Percentiles rank a stretch among this genome's conserved stretches.
phyloP scores from a whole-genome alignment of 2,113 vertebrate species.

The Psophia crepitans region DNA sequence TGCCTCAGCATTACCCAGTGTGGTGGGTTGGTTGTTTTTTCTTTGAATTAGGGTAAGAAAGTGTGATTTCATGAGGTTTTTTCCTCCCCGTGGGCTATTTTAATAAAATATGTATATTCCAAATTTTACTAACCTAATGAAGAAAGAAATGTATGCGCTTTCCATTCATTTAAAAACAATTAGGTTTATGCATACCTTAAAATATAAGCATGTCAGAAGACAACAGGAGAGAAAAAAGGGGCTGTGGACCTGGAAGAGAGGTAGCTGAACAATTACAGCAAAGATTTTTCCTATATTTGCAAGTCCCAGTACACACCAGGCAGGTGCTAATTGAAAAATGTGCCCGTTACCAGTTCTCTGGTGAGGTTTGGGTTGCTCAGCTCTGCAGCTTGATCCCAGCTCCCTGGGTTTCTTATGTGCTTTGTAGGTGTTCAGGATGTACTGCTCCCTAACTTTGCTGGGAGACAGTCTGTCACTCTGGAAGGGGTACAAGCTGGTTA shows the following conservation, averaged over 20 bases:
- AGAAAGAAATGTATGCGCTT: not conserved
- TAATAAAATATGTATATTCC: not conserved
- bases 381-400: not conserved
- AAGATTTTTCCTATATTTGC: not conserved
- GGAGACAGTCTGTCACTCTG: constrained; percentile 57
- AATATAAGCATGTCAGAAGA: not conserved
- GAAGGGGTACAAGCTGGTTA: constrained; percentile 60
- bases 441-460: constrained; percentile 68
- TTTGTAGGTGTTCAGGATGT: not conserved
- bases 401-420: not conserved
- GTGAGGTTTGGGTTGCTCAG: not conserved
- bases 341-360: not conserved
- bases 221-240: not conserved
- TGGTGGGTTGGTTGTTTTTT: rapidly evolving
- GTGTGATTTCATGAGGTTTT: not conserved
- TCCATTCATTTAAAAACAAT: not conserved
- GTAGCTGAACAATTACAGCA: not conserved
- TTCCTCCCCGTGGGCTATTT: not conserved
- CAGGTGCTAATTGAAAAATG: not conserved
- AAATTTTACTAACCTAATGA: not conserved
- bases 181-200: not conserved
- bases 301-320: not conserved
- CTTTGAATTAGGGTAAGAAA: not conserved
- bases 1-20: not conserved
- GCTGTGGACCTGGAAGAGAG: not conserved